Evolutionary conservation across 1,140 invertebrate genomes (phyloP), one percentile per base, ranked within the genome.

Genomic region (Pentalonia nigronervosa): DNA sequence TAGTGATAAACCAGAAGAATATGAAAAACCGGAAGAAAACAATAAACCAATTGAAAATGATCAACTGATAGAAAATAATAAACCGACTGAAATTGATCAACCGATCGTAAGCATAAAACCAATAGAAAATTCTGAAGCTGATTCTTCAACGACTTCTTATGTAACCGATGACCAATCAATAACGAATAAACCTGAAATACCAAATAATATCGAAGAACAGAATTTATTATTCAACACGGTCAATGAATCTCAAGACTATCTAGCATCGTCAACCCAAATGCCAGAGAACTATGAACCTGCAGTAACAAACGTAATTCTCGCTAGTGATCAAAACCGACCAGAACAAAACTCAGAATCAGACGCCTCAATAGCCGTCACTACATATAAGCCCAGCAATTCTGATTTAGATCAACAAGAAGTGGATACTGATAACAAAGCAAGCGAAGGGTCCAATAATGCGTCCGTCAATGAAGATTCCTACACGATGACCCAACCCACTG

Each of bases 241-340:
- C 8, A 92, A 83, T 17, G 67, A 92, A 92, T 83, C 90, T 7
- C 90, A 83, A 81, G 90, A 83, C n/a, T 41, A 41, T 41, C 45
- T 23, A 34, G n/a, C 20, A 25, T 47, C 60, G 20, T 50, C 90
- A 34, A 92, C 48, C 1, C 34, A 86, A 56, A 2, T 9, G 9
- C 76, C 76, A 84, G 60, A 76, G 6, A 92, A 41, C 84, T 81
- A 48, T 83, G 91, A 92, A 30, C 23, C 60, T 14, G 25, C 47
- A 48, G 21, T 83, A 21, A 53, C 91, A 14, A 92, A 84, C 17
- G 34, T 53, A 47, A 25, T 45, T 30, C 47, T n/a, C 14, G 8
- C 76, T 17, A 36, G 23, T 30, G 67, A 92, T 81, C 60, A 34
- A 92, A 50, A 50, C 1, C 34, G 36, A 53, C 41, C 90, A 67